Conservation (phyloP, 1,140 invertebrate species). For the Camponotus floridanus region DNA sequence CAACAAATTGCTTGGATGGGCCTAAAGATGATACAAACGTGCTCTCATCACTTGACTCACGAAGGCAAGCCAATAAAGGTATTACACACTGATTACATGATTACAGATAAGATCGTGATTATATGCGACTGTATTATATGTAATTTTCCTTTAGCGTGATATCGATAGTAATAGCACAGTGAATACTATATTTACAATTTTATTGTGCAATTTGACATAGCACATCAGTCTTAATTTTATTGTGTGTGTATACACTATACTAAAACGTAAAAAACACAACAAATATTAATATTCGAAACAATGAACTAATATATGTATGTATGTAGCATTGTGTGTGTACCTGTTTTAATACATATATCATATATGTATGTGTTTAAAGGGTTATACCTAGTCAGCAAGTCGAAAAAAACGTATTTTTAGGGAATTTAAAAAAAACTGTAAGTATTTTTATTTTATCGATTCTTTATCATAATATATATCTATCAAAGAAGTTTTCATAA, state of each 20-base stretch:
- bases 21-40: constrained; percentile 95
- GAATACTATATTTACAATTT: constrained; percentile 12
- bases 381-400: too few species aligned
- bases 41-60: constrained; percentile 94
- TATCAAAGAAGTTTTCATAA: too few species aligned
- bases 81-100: constrained; percentile 61
- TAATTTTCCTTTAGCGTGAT: constrained; percentile 24
- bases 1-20: constrained; percentile 99
- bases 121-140: neutral
- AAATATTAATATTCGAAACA: neutral
- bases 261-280: neutral
- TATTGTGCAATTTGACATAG: constrained; percentile 17
- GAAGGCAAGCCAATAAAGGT: constrained; percentile 96
- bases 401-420: too few species aligned
- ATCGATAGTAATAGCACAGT: neutral
- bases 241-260: neutral
- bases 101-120: constrained; percentile 44
- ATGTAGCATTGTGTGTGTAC: neutral
- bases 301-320: too few species aligned
- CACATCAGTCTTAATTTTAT: neutral
- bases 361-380: too few species aligned
- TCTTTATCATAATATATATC: too few species aligned
- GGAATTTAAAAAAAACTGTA: too few species aligned
- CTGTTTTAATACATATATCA: neutral
- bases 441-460: too few species aligned